These are phyloP conservation scores for Acanthacorydalis orientalis DNA, from an alignment of 2,888 invertebrate genomes.

Conservation along the genomic window DNA sequence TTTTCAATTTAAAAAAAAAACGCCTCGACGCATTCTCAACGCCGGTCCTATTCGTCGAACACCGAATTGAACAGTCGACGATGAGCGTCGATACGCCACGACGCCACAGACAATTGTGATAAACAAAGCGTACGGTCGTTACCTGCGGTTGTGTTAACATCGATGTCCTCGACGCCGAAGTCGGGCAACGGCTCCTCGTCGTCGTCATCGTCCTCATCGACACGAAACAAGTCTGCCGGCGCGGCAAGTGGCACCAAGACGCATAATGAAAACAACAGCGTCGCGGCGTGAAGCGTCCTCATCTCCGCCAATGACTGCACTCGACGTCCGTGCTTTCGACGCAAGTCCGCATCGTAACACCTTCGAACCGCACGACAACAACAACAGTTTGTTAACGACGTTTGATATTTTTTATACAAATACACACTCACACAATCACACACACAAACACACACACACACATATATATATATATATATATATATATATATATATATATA, in stretches of 20 bases:
- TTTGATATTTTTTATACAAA: no score
- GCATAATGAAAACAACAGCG: constrained; percentile 22
- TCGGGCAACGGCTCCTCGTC: constrained; percentile 16
- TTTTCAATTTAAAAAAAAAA: no score
- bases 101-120: background rate
- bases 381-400: no score
- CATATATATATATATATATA: no score
- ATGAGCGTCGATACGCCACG: no score
- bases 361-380: background rate
- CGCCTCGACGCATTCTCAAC: no score
- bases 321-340: constrained; percentile 1
- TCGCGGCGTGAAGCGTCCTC: constrained; percentile 19
- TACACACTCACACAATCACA: no score
- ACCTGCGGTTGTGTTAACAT: constrained; percentile 26
- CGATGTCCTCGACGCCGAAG: constrained; percentile 20
- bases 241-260: constrained; percentile 20
- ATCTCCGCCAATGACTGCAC: constrained; percentile 17
- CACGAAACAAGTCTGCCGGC: constrained; percentile 17
- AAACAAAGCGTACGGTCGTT: constrained; percentile 6
- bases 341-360: constrained; percentile 3
- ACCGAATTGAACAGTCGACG: no score
- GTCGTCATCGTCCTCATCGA: constrained; percentile 20
- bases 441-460: no score
- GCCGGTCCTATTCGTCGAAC: no score
- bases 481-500: no score